Percentiles rank a stretch among this genome's conserved stretches.
These are phyloP conservation scores for Heliothis subflexa DNA, from an alignment of 1,140 invertebrate species.

Conservation along the genomic window DNA sequence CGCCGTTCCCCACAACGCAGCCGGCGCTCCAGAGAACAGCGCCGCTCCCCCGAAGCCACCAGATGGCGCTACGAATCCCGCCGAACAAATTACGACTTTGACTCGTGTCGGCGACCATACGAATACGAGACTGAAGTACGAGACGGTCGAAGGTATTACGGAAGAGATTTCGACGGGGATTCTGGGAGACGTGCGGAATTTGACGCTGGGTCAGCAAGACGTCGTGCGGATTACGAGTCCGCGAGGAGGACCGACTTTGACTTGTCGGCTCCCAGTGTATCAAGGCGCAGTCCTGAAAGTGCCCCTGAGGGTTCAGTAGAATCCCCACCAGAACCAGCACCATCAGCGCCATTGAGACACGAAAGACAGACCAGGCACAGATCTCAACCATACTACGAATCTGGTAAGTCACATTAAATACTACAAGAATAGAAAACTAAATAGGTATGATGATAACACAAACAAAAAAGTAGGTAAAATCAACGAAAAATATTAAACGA, in stretches of 20 bases:
- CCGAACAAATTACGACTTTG: slow-evolving; percentile 77
- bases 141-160: slow-evolving; percentile 63
- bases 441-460: neutral
- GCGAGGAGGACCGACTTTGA: slow-evolving; percentile 81
- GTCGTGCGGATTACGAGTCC: slow-evolving; percentile 81
- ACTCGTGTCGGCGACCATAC: slow-evolving; percentile 73
- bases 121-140: slow-evolving; percentile 66
- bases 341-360: slow-evolving; percentile 75
- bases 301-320: slow-evolving; percentile 79
- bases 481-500: neutral
- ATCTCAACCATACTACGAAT: slow-evolving; percentile 82
- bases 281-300: slow-evolving; percentile 78
- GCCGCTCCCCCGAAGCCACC: slow-evolving; percentile 75
- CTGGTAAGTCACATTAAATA: slow-evolving; percentile 63
- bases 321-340: slow-evolving; percentile 79
- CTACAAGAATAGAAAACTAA: neutral
- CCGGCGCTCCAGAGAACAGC: slow-evolving; percentile 75
- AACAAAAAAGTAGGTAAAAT: slow-evolving; percentile 5
- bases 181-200: slow-evolving; percentile 74
- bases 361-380: slow-evolving; percentile 72
- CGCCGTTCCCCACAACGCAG: slow-evolving; percentile 77
- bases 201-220: slow-evolving; percentile 80
- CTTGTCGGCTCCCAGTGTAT: slow-evolving; percentile 77
- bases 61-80: slow-evolving; percentile 79
- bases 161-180: slow-evolving; percentile 76